A percentile compares a stretch with the other conserved stretches of the same genome.
phyloP scores from a whole-genome alignment of 2,797 vertebrate species.

The Hoplostethus mediterraneus region DNA sequence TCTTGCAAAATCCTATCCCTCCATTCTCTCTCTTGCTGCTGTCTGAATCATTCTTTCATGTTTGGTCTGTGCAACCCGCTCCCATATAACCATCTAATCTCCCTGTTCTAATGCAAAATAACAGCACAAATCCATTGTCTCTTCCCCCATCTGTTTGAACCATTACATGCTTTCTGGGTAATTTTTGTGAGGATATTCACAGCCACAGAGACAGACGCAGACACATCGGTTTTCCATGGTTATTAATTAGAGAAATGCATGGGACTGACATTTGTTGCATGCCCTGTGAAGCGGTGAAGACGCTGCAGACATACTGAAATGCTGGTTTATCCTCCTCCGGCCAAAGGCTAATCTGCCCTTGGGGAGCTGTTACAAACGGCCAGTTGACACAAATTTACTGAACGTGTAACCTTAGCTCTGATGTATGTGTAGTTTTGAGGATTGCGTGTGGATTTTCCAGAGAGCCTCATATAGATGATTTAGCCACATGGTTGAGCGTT shows the following conservation, averaged over 20 bases:
- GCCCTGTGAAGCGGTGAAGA: constrained; percentile 39
- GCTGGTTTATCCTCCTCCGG: constrained; percentile 50
- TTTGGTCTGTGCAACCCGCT: constrained; percentile 8
- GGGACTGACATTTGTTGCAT: constrained; percentile 55
- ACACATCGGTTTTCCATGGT: constrained; percentile 56
- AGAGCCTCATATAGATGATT: constrained; percentile 65
- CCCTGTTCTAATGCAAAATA: constrained; percentile 49
- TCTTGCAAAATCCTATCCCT: constrained; percentile 14
- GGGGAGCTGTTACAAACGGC: constrained; percentile 59
- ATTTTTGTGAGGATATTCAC: constrained; percentile 46
- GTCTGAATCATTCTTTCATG: constrained; percentile 26
- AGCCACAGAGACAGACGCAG: constrained; percentile 39
- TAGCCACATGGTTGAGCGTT: constrained; percentile 45
- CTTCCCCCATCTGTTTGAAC: constrained; percentile 56
- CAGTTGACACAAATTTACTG: constrained; percentile 63
- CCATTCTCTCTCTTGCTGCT: not conserved
- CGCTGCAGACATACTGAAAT: constrained; percentile 35
- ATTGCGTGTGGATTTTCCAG: constrained; percentile 47
- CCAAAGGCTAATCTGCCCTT: constrained; percentile 68
- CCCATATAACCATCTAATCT: constrained; percentile 44
- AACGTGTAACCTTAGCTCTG: constrained; percentile 50
- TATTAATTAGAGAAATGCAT: constrained; percentile 61
- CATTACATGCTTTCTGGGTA: constrained; percentile 53
- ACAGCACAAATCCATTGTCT: constrained; percentile 36
- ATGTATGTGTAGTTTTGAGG: constrained; percentile 61